Conservation (phyloP, 2,888 invertebrate species). For the Protonemura montana region DNA sequence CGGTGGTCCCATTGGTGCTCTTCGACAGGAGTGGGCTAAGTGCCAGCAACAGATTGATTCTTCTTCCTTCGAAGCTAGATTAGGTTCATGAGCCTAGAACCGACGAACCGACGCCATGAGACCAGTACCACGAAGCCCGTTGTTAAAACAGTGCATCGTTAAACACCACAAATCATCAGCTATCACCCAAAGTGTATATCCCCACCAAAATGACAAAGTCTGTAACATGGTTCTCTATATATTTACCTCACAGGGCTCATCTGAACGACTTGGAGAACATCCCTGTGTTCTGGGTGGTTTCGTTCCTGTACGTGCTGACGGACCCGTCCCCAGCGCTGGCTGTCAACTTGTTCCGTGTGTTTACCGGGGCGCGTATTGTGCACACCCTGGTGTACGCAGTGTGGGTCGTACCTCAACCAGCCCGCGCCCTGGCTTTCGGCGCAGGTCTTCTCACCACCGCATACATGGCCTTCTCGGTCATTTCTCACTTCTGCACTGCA, state of each 20-base stretch:
- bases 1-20: no score
- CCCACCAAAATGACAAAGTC: no score
- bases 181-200: no score
- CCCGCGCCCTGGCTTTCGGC: slow-evolving; percentile 61
- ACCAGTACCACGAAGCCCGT: no score
- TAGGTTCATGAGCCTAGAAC: no score
- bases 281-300: slow-evolving; percentile 68
- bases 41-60: no score
- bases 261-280: slow-evolving; percentile 78
- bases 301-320: slow-evolving; percentile 68
- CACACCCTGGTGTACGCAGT: slow-evolving; percentile 74
- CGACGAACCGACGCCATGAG: no score
- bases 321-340: slow-evolving; percentile 64
- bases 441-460: slow-evolving; percentile 59
- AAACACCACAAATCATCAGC: no score
- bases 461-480: slow-evolving; percentile 60
- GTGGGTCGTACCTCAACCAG: slow-evolving; percentile 68
- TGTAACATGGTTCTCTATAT: no score
- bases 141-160: no score
- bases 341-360: slow-evolving; percentile 65
- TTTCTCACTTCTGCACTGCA: slow-evolving; percentile 19
- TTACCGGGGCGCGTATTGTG: slow-evolving; percentile 64
- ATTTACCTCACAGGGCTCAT: slow-evolving; percentile 66
- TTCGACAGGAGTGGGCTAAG: no score
- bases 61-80: no score